phyloP scores from a whole-genome alignment of 2,797 vertebrate genomes.

The Triplophysa yarkandensis region DNA sequence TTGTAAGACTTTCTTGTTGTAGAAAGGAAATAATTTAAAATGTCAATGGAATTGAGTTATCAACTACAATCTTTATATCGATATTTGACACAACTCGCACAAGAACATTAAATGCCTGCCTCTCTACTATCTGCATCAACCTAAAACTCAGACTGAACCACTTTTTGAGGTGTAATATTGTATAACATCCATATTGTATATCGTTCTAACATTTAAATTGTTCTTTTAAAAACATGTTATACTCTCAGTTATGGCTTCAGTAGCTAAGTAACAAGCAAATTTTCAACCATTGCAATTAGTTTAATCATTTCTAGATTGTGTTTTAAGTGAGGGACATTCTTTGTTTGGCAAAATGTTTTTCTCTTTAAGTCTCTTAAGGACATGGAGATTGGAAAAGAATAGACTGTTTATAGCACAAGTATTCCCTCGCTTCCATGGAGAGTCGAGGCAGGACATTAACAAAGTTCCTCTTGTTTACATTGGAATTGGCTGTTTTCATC shows the following conservation, averaged over 20 bases:
- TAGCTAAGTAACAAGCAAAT: not conserved
- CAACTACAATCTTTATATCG: no score
- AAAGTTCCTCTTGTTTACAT: slow-evolving; percentile 16
- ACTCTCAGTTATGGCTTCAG: not conserved
- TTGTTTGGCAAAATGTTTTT: not conserved
- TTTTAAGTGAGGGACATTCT: not conserved
- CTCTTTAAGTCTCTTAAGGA: not conserved
- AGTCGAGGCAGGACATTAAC: slow-evolving; percentile 19
- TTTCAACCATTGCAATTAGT: not conserved
- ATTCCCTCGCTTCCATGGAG: slow-evolving; percentile 13
- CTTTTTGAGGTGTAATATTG: no score
- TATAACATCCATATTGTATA: no score
- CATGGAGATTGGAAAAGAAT: not conserved
- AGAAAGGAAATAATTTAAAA: no score
- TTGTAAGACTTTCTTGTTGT: no score
- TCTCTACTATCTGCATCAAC: no score
- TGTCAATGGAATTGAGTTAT: no score
- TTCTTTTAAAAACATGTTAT: no score
- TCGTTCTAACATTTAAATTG: no score
- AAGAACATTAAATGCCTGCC: no score
- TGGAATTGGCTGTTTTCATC: not conserved
- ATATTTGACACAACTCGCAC: no score
- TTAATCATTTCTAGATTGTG: not conserved
- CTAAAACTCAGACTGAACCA: no score
- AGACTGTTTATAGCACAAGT: slow-evolving; percentile 23